phyloP scores from a whole-genome alignment of 2,113 vertebrate species.

The Apus apus region DNA sequence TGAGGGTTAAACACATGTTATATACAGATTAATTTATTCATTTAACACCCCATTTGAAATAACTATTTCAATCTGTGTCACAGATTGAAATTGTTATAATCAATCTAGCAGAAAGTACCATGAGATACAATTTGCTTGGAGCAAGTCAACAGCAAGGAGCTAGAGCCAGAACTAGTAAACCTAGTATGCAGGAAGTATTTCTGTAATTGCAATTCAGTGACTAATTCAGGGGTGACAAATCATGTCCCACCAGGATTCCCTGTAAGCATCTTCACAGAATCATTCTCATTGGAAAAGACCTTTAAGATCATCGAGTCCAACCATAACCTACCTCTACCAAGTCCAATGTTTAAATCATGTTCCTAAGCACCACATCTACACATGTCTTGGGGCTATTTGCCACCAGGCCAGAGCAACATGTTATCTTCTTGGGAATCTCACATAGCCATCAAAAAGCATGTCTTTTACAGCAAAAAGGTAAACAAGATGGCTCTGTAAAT shows the following conservation, averaged over 20 bases:
- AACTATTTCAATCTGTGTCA: background rate
- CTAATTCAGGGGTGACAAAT: background rate
- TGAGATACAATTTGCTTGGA: background rate
- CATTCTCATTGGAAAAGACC: too few species aligned
- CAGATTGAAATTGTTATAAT: background rate
- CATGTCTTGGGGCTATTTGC: background rate
- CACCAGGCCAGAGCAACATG: background rate
- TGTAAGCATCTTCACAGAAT: background rate
- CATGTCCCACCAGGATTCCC: background rate
- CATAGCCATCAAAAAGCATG: background rate
- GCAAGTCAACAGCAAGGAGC: background rate
- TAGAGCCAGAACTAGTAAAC: background rate
- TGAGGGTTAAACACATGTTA: background rate
- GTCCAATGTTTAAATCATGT: too few species aligned
- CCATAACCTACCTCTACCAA: too few species aligned
- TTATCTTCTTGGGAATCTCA: background rate
- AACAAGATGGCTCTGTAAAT: background rate
- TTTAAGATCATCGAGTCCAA: too few species aligned
- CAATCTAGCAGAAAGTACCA: background rate
- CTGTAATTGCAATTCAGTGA: background rate
- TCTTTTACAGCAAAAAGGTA: background rate
- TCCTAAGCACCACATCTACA: too few species aligned
- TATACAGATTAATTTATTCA: background rate
- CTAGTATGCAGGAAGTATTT: background rate
- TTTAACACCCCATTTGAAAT: background rate